phyloP scores from a whole-genome alignment of 2,113 vertebrate species.

The Corythaixoides concolor region DNA sequence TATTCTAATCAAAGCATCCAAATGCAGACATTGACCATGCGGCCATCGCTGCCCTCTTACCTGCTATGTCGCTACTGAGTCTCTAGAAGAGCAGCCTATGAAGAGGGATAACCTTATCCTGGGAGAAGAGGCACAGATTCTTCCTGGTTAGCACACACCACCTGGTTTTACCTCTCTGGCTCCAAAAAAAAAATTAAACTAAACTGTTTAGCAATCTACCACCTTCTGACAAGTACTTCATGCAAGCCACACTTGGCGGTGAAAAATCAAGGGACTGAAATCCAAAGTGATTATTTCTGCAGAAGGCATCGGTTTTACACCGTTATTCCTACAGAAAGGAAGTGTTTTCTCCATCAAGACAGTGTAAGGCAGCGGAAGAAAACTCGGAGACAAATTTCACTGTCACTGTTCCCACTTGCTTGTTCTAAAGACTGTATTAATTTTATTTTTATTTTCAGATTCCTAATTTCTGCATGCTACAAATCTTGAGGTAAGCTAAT shows the following conservation, averaged over 20 bases:
- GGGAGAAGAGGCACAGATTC: background rate
- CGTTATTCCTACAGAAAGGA: background rate
- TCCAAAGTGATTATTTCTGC: background rate
- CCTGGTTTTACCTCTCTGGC: background rate
- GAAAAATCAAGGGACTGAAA: background rate
- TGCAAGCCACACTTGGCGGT: background rate
- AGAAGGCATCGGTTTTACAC: background rate
- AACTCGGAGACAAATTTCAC: background rate
- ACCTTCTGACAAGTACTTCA: background rate
- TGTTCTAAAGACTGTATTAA: background rate
- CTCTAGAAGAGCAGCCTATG: background rate
- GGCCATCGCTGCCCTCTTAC: background rate
- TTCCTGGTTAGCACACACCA: background rate
- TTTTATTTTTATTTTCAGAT: background rate
- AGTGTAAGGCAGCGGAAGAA: background rate
- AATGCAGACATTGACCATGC: background rate
- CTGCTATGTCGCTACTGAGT: background rate
- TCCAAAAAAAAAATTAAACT: background rate
- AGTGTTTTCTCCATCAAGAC: background rate
- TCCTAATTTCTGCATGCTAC: background rate
- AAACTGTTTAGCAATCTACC: background rate
- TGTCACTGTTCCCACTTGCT: background rate
- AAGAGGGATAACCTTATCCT: background rate
- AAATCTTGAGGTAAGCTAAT: background rate
- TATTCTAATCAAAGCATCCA: background rate